These are phyloP conservation scores for Gavialis gangeticus DNA, from an alignment of 2,113 vertebrate species.

Conservation along the genomic window DNA sequence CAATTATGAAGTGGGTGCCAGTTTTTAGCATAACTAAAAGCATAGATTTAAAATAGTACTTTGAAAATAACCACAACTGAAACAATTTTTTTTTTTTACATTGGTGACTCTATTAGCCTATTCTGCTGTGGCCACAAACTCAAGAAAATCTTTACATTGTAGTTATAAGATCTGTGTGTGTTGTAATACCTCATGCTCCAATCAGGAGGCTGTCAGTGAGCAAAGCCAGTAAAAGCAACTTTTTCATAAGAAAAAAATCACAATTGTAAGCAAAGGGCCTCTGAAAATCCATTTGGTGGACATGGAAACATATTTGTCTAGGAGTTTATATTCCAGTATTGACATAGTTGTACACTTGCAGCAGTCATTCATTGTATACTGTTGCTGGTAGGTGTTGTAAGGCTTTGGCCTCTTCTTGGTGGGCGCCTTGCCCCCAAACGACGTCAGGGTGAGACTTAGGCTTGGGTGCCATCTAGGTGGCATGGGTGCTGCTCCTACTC, in stretches of 20 bases:
- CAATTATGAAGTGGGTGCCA: background rate
- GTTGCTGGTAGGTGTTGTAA: too few species aligned
- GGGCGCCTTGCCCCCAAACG: too few species aligned
- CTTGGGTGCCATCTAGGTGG: background rate
- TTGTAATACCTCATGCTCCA: background rate
- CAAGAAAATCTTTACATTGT: background rate
- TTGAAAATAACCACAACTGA: background rate
- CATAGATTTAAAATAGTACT: background rate
- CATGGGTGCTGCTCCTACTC: background rate
- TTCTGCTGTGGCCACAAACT: background rate
- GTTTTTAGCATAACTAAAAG: background rate
- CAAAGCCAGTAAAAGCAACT: background rate
- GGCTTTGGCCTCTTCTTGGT: too few species aligned
- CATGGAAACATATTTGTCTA: background rate
- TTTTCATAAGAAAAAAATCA: background rate
- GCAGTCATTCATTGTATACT: fast-evolving
- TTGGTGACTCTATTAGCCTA: background rate
- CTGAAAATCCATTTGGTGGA: background rate
- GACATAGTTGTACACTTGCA: fast-evolving
- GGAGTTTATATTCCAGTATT: background rate
- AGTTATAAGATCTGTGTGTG: background rate
- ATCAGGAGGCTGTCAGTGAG: background rate
- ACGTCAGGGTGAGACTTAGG: too few species aligned
- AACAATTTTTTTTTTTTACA: background rate
- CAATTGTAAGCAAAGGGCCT: background rate